Conservation (phyloP, 2,797 vertebrate species). For the Sebastes oblongus region DNA sequence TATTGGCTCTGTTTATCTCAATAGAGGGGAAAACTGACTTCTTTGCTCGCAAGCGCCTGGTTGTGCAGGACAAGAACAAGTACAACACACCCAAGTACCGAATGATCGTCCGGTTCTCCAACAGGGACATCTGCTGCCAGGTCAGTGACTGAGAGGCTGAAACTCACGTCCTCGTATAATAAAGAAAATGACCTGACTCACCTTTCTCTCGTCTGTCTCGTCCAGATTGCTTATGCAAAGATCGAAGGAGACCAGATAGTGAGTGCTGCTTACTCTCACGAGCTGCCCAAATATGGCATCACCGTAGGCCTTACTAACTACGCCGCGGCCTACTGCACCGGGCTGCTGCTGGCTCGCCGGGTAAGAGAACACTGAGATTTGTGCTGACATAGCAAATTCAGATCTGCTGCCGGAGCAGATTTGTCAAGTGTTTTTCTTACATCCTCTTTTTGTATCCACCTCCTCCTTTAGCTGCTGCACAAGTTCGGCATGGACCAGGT, state of each 20-base stretch:
- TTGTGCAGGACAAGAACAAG: slow-evolving; percentile 99
- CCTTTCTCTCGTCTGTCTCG: background rate
- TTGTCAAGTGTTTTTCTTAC: background rate
- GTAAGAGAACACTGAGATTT: slow-evolving; percentile 66
- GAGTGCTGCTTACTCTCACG: slow-evolving; percentile 93
- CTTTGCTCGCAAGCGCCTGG: slow-evolving; percentile 94
- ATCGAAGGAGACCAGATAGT: slow-evolving; percentile 97
- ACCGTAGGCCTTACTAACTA: slow-evolving; percentile 96
- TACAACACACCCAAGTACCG: slow-evolving; percentile 99
- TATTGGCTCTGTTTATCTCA: background rate
- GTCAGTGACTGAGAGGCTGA: slow-evolving; percentile 69
- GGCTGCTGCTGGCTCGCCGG: slow-evolving; percentile 95
- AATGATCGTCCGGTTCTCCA: slow-evolving; percentile 96
- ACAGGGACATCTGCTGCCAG: slow-evolving; percentile 99
- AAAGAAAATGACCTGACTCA: background rate
- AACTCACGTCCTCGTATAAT: background rate
- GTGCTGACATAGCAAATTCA: background rate
- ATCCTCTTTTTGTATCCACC: no score
- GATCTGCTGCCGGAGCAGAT: background rate
- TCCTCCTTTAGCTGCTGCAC: slow-evolving; percentile 87
- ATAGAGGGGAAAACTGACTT: slow-evolving; percentile 98
- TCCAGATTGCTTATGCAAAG: slow-evolving; percentile 94
- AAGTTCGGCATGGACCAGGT: slow-evolving; percentile 97
- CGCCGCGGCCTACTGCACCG: slow-evolving; percentile 96
- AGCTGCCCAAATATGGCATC: slow-evolving; percentile 93